Evolutionary conservation across 2,888 invertebrate genomes (phyloP).

Genomic region (Xanthorhoe designata): DNA sequence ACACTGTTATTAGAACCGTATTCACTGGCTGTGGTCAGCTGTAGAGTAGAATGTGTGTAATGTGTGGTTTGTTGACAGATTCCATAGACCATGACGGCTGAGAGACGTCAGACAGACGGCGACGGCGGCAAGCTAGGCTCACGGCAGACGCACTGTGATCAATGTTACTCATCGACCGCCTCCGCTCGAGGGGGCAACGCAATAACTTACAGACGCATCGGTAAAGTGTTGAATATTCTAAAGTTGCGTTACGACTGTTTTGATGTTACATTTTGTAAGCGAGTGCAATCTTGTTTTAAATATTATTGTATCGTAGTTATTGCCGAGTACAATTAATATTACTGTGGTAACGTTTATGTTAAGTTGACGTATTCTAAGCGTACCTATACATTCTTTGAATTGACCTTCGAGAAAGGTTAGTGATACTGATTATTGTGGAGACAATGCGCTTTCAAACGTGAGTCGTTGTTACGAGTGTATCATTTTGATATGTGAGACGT

Average conservation of each 20-base stretch:
- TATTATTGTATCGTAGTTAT: constrained; percentile 68
- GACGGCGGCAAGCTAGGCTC: neutral
- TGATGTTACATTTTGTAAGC: constrained; percentile 64
- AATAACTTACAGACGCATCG: constrained; percentile 66
- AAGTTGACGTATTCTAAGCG: constrained; percentile 80
- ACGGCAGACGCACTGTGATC: constrained; percentile 57
- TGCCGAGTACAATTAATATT: constrained; percentile 77
- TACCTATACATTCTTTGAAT: constrained; percentile 85
- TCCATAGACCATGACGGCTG: constrained; percentile 86
- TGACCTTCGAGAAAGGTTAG: constrained; percentile 85
- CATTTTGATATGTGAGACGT: constrained; percentile 70
- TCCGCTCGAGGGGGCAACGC: constrained; percentile 64
- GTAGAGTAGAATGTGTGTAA: neutral
- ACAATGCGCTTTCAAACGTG: constrained; percentile 70
- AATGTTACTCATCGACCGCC: constrained; percentile 66
- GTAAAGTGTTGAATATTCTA: constrained; percentile 81
- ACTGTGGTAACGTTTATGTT: constrained; percentile 73
- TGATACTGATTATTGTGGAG: constrained; percentile 78
- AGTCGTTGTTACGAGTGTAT: constrained; percentile 66
- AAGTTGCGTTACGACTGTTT: constrained; percentile 68
- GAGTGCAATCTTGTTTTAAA: constrained; percentile 70
- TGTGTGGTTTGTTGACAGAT: constrained; percentile 59
- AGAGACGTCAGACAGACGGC: constrained; percentile 42
- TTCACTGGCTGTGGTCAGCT: no score
- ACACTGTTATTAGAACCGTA: no score